Percentiles rank a stretch among this genome's conserved stretches.
phyloP scores from a whole-genome alignment of 1,140 invertebrate species.

The Luehdorfia chinensis region DNA sequence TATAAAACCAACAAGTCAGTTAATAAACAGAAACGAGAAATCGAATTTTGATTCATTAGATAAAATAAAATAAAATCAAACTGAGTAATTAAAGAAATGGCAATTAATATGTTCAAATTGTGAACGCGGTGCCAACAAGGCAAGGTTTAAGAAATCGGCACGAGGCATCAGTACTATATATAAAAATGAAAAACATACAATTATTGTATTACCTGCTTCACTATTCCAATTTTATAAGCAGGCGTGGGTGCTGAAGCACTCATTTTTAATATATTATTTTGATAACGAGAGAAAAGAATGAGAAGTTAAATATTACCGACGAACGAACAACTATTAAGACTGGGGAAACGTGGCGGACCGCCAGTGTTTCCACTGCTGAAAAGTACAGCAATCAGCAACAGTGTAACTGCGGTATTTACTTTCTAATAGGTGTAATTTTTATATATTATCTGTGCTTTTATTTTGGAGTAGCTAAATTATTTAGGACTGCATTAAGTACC shows the following conservation, averaged over 20 bases:
- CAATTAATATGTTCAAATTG: conserved; percentile 20
- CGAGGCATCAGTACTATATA: conserved; percentile 40
- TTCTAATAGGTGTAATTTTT: background rate
- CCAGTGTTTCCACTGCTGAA: conserved; percentile 51
- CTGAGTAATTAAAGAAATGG: conserved; percentile 1
- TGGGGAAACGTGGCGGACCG: conserved; percentile 67
- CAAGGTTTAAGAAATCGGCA: conserved; percentile 50
- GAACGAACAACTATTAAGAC: conserved; percentile 50
- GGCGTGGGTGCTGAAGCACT: conserved; percentile 55
- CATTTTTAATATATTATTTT: conserved; percentile 51
- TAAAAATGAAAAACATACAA: conserved; percentile 31
- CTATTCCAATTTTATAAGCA: conserved; percentile 63
- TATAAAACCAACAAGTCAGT: no score
- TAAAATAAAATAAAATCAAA: no score
- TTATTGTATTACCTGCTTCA: conserved; percentile 65
- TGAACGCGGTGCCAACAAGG: conserved; percentile 64
- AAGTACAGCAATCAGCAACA: conserved; percentile 6
- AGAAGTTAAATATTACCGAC: conserved; percentile 52
- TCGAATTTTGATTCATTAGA: no score
- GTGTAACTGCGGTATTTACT: background rate
- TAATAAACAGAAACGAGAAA: no score
- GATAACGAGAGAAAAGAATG: conserved; percentile 35
- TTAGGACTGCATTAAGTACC: no score
- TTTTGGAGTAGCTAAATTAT: no score
- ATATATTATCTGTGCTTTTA: background rate